phyloP scores from a whole-genome alignment of 1,140 invertebrate species.

The Pseudomyrmex flavicornis region DNA sequence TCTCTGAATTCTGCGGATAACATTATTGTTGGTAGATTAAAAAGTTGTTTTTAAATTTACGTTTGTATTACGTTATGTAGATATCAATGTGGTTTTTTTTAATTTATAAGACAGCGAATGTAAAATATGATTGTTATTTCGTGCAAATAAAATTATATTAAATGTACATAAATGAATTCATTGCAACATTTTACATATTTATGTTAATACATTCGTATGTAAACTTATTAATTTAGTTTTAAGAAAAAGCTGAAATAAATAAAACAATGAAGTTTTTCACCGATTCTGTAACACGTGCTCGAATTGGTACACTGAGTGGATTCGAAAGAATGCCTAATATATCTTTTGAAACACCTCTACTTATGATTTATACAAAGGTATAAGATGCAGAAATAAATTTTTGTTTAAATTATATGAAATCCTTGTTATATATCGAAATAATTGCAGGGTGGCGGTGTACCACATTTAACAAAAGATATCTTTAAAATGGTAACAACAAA shows the following conservation, averaged over 20 bases:
- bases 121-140: no score
- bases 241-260: not conserved
- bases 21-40: no score
- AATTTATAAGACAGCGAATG: no score
- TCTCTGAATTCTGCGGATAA: no score
- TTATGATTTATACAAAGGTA: conserved; percentile 86
- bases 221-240: not conserved
- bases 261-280: conserved; percentile 86
- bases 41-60: no score
- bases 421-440: conserved; percentile 5
- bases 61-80: no score
- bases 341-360: conserved; percentile 85
- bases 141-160: no score
- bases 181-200: no score
- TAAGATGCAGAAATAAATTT: conserved; percentile 23
- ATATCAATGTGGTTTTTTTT: no score
- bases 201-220: no score
- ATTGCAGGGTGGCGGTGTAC: conserved; percentile 87
- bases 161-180: no score
- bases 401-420: conserved; percentile 14
- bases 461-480: conserved; percentile 88
- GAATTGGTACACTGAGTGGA: conserved; percentile 85
- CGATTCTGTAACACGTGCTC: conserved; percentile 83
- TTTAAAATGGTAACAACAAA: conserved; percentile 86
- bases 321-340: conserved; percentile 82